Evolutionary conservation across 2,797 vertebrate genomes (phyloP).

Genomic region (Geotria australis): DNA sequence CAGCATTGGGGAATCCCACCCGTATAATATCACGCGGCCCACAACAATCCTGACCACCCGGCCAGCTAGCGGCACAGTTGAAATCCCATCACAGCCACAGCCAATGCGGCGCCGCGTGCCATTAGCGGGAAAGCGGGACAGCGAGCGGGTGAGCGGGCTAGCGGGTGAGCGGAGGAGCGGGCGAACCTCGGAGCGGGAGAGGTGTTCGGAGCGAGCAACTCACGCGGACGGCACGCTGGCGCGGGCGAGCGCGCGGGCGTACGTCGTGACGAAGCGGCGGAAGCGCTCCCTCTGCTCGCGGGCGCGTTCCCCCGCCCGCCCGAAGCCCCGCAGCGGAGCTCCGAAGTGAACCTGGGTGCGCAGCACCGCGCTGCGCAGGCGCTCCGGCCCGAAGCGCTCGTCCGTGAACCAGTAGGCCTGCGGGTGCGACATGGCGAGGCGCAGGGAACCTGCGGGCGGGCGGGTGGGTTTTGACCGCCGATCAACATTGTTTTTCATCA

Average conservation of each 20-base stretch:
- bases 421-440: constrained; percentile 81
- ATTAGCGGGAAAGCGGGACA: background rate
- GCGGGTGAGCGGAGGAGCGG: background rate
- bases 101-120: too few species aligned
- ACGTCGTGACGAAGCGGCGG: constrained; percentile 67
- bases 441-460: constrained; percentile 32
- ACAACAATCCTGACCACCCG: too few species aligned
- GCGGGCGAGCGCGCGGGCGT: constrained; percentile 49
- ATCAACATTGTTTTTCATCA: too few species aligned
- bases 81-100: too few species aligned
- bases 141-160: too few species aligned
- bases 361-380: constrained; percentile 52
- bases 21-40: too few species aligned
- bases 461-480: background rate
- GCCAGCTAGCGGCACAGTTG: too few species aligned
- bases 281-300: constrained; percentile 54
- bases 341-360: constrained; percentile 82
- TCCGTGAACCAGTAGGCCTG: constrained; percentile 99
- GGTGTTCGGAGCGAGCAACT: constrained; percentile 2
- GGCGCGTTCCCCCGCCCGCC: constrained; percentile 55
- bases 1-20: too few species aligned
- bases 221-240: constrained; percentile 5
- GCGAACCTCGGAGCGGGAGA: background rate
- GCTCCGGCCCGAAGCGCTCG: constrained; percentile 47
- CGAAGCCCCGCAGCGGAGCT: constrained; percentile 59